phyloP scores from a whole-genome alignment of 2,797 vertebrate genomes.

The Carduelis carduelis region DNA sequence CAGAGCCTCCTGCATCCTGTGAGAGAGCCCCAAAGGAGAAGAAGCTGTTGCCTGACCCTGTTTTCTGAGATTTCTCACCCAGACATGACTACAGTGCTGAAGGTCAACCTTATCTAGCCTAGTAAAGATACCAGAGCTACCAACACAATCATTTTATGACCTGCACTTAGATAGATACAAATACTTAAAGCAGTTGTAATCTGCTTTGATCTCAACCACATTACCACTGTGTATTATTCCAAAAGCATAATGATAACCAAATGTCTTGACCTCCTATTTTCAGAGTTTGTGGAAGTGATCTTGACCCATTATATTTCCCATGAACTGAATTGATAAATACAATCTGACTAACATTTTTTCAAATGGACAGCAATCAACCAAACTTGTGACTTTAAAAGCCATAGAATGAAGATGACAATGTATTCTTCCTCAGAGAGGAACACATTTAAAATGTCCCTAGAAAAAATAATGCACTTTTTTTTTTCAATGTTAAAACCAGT shows the following conservation, averaged over 20 bases:
- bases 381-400: neutral
- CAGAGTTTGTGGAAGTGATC: neutral
- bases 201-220: neutral
- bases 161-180: neutral
- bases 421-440: neutral
- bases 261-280: neutral
- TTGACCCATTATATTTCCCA: neutral
- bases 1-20: neutral
- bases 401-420: neutral
- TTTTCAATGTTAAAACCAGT: neutral
- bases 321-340: neutral
- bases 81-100: neutral
- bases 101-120: neutral
- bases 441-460: neutral
- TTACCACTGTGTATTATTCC: neutral
- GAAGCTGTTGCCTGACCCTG: neutral
- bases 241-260: neutral
- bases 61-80: neutral
- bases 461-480: neutral
- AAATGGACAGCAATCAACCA: neutral
- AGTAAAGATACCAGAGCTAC: neutral
- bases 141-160: neutral
- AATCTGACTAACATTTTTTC: neutral
- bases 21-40: neutral
- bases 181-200: neutral